These are phyloP conservation scores for Cynopterus brachyotis DNA, from an alignment of 2,113 vertebrate genomes.

Conservation along the genomic window DNA sequence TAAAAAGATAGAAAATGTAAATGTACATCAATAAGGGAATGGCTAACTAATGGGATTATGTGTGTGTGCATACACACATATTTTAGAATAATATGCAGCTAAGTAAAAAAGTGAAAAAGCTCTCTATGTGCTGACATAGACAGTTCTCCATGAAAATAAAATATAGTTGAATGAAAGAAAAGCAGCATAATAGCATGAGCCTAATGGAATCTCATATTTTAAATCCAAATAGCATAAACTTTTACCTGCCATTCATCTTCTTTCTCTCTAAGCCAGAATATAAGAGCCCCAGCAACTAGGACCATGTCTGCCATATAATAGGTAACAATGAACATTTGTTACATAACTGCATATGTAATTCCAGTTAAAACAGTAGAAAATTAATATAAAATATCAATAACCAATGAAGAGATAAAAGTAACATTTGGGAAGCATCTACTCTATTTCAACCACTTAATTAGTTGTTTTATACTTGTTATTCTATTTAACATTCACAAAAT, in stretches of 20 bases:
- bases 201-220: background rate
- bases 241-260: background rate
- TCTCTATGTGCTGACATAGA: background rate
- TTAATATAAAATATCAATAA: background rate
- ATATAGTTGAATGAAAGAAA: background rate
- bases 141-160: background rate
- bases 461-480: background rate
- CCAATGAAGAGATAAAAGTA: background rate
- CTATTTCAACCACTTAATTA: background rate
- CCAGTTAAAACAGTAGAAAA: conserved; percentile 13
- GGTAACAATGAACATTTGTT: background rate
- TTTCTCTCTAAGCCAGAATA: background rate
- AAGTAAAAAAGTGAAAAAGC: background rate
- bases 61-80: background rate
- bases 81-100: background rate
- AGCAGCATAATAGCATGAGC: background rate
- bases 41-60: background rate
- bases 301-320: background rate
- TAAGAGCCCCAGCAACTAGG: background rate
- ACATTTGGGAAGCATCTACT: background rate
- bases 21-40: background rate
- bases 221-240: background rate
- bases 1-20: background rate
- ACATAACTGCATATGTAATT: background rate
- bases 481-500: background rate